Evolutionary conservation across 2,888 invertebrate species (phyloP), one percentile per base, ranked within the genome.

Genomic region (Drosophila antonietae): DNA sequence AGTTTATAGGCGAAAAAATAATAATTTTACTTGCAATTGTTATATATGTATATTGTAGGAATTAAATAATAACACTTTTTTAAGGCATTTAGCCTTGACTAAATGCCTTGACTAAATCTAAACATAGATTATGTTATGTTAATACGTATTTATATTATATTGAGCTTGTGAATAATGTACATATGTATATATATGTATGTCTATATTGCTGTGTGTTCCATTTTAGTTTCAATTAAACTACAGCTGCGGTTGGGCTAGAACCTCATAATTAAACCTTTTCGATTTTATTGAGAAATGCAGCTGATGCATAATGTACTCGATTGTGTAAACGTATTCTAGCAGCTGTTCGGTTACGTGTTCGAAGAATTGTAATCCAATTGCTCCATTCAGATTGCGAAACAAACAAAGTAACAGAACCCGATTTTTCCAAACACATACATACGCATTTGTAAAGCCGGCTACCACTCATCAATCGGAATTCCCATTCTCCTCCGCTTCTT

Each of bases 261-360:
- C 56, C 51, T 9, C 33, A 31, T 31, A 33, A 41, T 52, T 46
- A 7, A n/a, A 12, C 31, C 1, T 23, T 15, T 46, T 57, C 18
- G 43, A 55, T 58, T 53, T 35, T 59, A 5, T 20, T 8, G 10
- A 3, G 18, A 47, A 55, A 14, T 39, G n/a, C 15, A 23, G 41
- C 39, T 55, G 53, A 51, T 39, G 49, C 39, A 64, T 43, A 62
- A 44, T 61, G 61, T 20, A 14, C 44, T 35, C 37, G 12, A 43
- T 51, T 62, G 43, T 62, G 35, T 20, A 28, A 62, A n/a, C 15
- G 15, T 4, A 37, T 28, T 33, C 37, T 10, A n/a, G 12, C 47
- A 55, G 47, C 65, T 55, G 65, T 15, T 18, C 4, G 9, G 35
- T 20, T 46, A 23, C 18, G 20, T 31, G 35, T 66, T 66, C 49